phyloP scores from a whole-genome alignment of 2,113 vertebrate species.

The Heterotilapia buettikoferi region DNA sequence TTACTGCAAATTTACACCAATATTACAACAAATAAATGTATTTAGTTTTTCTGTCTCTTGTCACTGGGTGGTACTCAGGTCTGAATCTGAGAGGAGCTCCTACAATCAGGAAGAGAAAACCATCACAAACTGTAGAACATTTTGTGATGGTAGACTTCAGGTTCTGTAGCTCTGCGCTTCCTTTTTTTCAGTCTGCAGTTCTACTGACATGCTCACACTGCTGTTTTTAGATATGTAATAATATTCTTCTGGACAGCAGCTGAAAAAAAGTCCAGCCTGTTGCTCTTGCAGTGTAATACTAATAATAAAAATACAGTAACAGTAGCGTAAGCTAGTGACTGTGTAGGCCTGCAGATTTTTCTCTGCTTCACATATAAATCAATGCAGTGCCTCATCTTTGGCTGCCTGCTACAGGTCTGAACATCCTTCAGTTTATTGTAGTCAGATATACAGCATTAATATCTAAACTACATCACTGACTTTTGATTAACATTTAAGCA shows the following conservation, averaged over 20 bases:
- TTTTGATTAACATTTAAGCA: background rate
- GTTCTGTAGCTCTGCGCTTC: background rate
- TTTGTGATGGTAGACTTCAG: too few relatives aligned
- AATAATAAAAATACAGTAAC: background rate
- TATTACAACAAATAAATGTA: background rate
- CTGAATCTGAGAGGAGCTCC: background rate
- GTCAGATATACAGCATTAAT: background rate
- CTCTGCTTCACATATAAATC: background rate
- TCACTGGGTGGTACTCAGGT: background rate
- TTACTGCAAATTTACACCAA: background rate
- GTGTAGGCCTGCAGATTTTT: background rate
- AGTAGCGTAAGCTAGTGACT: background rate
- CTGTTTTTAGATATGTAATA: background rate
- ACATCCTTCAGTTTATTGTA: background rate
- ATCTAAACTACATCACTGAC: background rate
- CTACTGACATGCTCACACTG: background rate
- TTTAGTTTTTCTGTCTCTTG: background rate
- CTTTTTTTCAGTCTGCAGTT: background rate
- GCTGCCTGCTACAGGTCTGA: background rate
- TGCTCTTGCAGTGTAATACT: background rate
- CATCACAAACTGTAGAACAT: background rate
- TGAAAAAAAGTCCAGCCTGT: background rate
- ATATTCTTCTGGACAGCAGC: background rate
- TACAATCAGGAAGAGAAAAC: background rate
- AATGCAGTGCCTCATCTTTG: background rate